A percentile compares a stretch with the other conserved stretches of the same genome.
These are phyloP conservation scores for Pachycephus smyrnensis DNA, from an alignment of 2,888 invertebrate genomes.

Conservation along the genomic window DNA sequence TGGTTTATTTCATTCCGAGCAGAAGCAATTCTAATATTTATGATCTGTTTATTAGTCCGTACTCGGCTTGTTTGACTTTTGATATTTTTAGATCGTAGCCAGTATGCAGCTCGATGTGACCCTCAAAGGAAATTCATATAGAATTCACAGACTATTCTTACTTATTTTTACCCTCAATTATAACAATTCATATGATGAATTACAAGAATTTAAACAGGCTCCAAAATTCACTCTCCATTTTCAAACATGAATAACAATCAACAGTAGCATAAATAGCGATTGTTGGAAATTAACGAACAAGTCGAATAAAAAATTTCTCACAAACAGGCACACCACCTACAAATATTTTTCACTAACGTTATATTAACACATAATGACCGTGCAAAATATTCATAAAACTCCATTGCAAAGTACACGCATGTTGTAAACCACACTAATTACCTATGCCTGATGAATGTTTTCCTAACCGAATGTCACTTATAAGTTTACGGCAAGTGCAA, in stretches of 20 bases:
- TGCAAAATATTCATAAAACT: background rate
- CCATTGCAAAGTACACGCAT: background rate
- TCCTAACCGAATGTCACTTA: background rate
- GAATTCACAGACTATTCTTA: background rate
- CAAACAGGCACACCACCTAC: background rate
- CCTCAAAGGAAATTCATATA: background rate
- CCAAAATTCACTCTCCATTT: background rate
- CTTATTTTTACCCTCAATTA: background rate
- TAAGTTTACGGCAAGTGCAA: background rate
- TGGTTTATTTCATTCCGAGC: background rate
- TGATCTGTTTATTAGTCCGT: constrained; percentile 10
- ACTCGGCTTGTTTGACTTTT: constrained; percentile 3
- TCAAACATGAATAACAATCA: background rate
- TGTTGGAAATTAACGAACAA: background rate
- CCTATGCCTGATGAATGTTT: background rate
- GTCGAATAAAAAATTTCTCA: background rate
- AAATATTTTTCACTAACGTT: background rate
- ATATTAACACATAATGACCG: background rate
- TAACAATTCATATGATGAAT: background rate
- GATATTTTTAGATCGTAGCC: constrained; percentile 12
- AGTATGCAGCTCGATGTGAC: background rate
- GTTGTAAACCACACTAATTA: background rate
- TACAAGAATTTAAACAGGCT: background rate
- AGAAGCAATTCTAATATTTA: constrained; percentile 1
- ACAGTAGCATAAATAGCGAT: background rate